phyloP scores from a whole-genome alignment of 2,113 vertebrate species.

The Nerophis lumbriciformis region DNA sequence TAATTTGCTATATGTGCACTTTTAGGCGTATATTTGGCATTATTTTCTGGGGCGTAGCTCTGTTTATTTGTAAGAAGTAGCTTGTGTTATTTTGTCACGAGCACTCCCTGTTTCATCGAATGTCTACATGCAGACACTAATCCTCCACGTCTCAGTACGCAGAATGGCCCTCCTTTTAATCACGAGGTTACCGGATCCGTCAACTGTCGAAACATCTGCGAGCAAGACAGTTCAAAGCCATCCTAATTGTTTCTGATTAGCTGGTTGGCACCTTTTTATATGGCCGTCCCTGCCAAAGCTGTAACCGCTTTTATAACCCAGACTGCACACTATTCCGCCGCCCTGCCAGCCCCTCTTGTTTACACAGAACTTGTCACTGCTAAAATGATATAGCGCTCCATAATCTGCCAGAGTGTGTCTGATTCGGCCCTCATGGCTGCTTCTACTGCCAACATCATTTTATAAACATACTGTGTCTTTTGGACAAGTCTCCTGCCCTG shows the following conservation, averaged over 20 bases:
- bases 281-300: not conserved
- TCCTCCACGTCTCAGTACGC: not conserved
- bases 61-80: constrained; percentile 2
- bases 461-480: too few species aligned
- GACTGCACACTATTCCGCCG: not conserved
- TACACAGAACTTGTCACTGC: not conserved
- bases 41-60: not conserved
- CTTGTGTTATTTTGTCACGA: not conserved
- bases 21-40: too few species aligned
- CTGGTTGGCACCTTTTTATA: not conserved
- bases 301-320: not conserved
- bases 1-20: too few species aligned
- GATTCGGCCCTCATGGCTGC: not conserved
- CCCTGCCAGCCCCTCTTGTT: not conserved
- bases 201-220: not conserved
- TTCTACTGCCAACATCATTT: not conserved
- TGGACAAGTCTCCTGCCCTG: not conserved
- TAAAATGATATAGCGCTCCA: not conserved
- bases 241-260: not conserved
- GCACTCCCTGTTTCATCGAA: too few species aligned
- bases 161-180: not conserved
- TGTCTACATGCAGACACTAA: too few species aligned
- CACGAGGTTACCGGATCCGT: not conserved
- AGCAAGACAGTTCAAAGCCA: not conserved
- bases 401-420: not conserved